Percentiles rank a stretch among this genome's conserved stretches.
These are phyloP conservation scores for Axea sp. DNA, from an alignment of 2,888 invertebrate genomes.

Conservation along the genomic window DNA sequence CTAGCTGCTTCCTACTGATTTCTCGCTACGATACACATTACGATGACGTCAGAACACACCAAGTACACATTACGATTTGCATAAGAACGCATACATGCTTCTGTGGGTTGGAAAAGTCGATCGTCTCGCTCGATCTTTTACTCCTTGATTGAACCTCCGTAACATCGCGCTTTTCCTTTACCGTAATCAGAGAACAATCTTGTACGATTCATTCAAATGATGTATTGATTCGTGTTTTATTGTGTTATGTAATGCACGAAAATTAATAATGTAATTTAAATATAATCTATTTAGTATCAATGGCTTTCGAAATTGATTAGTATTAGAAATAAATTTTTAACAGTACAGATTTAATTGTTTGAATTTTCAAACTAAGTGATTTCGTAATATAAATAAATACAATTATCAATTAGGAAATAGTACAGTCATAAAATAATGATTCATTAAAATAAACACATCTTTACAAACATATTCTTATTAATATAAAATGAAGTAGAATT, in stretches of 20 bases:
- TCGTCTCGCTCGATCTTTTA: conserved; percentile 54
- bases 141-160: conserved; percentile 40
- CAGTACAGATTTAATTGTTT: no score
- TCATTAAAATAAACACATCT: no score
- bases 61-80: conserved; percentile 61
- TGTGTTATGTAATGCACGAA: conserved; percentile 9
- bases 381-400: no score
- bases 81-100: conserved; percentile 57
- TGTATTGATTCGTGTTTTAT: conserved; percentile 32
- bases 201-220: conserved; percentile 35
- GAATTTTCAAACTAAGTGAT: no score
- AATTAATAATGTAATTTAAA: conserved; percentile 1
- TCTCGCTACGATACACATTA: conserved; percentile 65
- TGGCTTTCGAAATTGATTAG: conserved; percentile 9
- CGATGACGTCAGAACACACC: conserved; percentile 62
- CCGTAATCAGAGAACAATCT: conserved; percentile 56
- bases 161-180: conserved; percentile 44
- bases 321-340: no score
- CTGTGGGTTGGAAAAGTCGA: conserved; percentile 50
- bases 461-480: no score
- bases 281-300: background rate
- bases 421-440: no score
- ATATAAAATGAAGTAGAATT: no score
- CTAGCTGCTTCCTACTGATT: conserved; percentile 64
- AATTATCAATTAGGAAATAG: no score